phyloP scores from a whole-genome alignment of 2,888 invertebrate species.

The Lepidochitona cinerea region DNA sequence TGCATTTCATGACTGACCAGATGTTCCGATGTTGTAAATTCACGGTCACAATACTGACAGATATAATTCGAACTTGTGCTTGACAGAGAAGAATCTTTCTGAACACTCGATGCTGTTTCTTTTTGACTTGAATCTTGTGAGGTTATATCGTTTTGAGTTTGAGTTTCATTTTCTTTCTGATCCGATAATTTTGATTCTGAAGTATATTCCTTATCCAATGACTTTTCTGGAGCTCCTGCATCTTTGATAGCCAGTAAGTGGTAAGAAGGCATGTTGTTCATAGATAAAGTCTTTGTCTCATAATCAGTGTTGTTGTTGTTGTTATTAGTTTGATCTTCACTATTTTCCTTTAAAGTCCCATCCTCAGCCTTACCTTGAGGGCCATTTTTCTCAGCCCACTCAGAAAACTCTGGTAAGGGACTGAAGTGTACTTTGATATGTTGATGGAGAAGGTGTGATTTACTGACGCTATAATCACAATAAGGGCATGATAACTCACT shows the following conservation, averaged over 20 bases:
- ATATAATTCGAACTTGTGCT: conserved; percentile 30
- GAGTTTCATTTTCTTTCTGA: not conserved
- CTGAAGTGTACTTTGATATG: conserved; percentile 85
- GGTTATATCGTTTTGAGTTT: not conserved
- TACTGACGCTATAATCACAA: conserved; percentile 86
- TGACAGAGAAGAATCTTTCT: not conserved
- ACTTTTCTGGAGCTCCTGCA: not conserved
- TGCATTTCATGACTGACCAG: conserved; percentile 63
- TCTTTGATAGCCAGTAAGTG: too few relatives aligned
- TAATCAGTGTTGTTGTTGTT: not conserved
- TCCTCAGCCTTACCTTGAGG: conserved; percentile 30
- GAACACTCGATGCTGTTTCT: not conserved
- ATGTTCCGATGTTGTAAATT: conserved; percentile 52
- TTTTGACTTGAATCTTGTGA: not conserved
- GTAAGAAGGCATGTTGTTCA: not conserved
- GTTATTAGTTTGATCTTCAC: not conserved
- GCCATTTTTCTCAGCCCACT: conserved; percentile 60
- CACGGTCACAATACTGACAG: conserved; percentile 66
- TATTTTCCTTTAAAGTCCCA: not conserved
- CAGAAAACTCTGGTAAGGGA: conserved; percentile 60
- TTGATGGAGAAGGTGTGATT: conserved; percentile 82
- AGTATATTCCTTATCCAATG: not conserved
- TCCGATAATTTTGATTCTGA: conserved; percentile 1
- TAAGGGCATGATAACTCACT: conserved; percentile 82
- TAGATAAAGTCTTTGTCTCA: not conserved